Base-by-base conservation (phyloP, 2,888 invertebrate species). In the Amaurobius ferox region DNA sequence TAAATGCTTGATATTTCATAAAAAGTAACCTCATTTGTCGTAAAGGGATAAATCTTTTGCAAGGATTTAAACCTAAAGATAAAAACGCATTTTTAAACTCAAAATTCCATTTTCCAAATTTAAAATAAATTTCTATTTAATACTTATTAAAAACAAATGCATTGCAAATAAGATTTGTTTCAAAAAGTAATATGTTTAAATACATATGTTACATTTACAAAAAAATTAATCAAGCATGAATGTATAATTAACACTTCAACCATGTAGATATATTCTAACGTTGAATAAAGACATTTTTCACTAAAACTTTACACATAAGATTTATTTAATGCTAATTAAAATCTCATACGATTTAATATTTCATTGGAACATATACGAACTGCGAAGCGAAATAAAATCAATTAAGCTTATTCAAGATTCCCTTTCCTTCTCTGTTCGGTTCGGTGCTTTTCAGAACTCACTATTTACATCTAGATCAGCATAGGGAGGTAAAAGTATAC, bases 391-490 rank as follows among this genome's bases (percentile, higher is more conserved):
- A 23, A 5, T 55, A 23, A 55, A 55, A 55, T 55, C 23, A 5
- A 23, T 55, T 23, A 55, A 55, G 23, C 11, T 55, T 55, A 55
- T 55, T 55, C 55, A 55, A 55, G 23, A 55, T 23, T 55, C 55
- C 23, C 16, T 16, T 44, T 44, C 23, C 55, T 23, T 55, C 23
- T 23, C 19, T 16, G 2, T 16, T 55, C 23, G 55, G 23, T 11
- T 55, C 55, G 11, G 5, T 55, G 55, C 19, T 55, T 55, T 55
- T 23, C 55, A 23, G 55, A 55, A 16, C 1, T 16, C 19, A 3
- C 23, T 55, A 23, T 55, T 55, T 55, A 16, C 55, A 23, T 23
- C 19, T 55, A 23, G 55, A 3, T 55, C 23, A 55, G 16, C 3
- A 44, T 55, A 23, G 19, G 55, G 5, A 23, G 13, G 6, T 3